Evolutionary conservation across 2,113 vertebrate species (phyloP).

Genomic region (Ia io): DNA sequence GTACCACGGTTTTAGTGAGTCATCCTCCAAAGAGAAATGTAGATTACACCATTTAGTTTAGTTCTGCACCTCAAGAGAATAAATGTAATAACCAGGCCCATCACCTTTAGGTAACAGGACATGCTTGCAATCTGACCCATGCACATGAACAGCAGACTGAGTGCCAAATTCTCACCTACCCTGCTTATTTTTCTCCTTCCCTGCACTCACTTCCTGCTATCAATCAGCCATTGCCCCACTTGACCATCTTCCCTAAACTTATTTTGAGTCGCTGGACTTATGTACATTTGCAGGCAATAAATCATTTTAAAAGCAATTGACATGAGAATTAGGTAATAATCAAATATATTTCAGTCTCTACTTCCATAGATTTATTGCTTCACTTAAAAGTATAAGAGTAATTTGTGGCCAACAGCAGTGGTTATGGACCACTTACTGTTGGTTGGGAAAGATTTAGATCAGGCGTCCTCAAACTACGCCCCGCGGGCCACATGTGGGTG

Average conservation of each 20-base stretch:
- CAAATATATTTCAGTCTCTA: background rate
- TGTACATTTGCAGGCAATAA: background rate
- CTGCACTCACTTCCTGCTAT: background rate
- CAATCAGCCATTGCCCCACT: fast-evolving
- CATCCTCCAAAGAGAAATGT: constrained; percentile 9
- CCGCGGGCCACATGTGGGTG: too few relatives aligned
- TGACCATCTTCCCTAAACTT: background rate
- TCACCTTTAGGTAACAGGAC: background rate
- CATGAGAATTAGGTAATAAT: background rate
- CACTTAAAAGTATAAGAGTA: background rate
- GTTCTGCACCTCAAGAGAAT: background rate
- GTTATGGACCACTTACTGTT: background rate
- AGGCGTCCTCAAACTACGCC: too few relatives aligned
- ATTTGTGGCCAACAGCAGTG: background rate
- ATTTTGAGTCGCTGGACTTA: background rate
- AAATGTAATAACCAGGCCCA: background rate
- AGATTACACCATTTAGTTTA: background rate
- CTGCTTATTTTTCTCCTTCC: background rate
- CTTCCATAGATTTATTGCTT: background rate
- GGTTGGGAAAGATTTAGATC: background rate
- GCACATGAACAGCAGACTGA: background rate
- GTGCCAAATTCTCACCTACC: fast-evolving
- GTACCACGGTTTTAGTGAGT: background rate
- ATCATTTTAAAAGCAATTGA: background rate
- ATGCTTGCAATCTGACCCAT: background rate